phyloP scores from a whole-genome alignment of 1,140 invertebrate genomes.

The Drosophila setifemur region DNA sequence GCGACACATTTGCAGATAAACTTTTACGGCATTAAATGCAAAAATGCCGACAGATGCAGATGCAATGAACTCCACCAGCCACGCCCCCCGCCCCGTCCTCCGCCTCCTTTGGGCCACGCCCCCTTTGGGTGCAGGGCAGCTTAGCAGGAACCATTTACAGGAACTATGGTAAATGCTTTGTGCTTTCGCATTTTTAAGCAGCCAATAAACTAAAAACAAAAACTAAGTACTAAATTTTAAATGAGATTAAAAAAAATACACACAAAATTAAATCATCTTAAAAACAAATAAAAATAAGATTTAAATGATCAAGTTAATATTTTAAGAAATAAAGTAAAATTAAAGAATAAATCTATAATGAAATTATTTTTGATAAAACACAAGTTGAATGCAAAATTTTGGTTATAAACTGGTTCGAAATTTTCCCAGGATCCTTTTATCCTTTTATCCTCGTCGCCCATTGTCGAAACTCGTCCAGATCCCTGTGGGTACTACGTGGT shows the following conservation, averaged over 20 bases:
- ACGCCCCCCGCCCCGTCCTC: background rate
- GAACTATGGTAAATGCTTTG: background rate
- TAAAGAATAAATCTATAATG: too few relatives aligned
- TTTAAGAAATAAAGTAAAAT: too few relatives aligned
- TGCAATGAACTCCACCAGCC: conserved; percentile 10
- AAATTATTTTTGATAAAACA: too few relatives aligned
- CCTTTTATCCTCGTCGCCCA: conserved; percentile 4
- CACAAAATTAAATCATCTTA: too few relatives aligned
- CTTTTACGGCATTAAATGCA: conserved; percentile 46
- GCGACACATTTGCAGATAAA: conserved; percentile 48
- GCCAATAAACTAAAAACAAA: background rate
- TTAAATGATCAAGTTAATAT: background rate
- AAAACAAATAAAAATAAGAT: background rate
- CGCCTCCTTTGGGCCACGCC: background rate
- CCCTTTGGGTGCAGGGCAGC: background rate
- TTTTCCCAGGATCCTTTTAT: too few relatives aligned
- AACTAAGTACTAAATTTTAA: background rate
- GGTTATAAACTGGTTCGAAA: too few relatives aligned
- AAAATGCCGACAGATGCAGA: conserved; percentile 34
- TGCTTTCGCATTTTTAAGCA: background rate
- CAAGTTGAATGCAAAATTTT: too few relatives aligned
- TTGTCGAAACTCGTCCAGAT: background rate
- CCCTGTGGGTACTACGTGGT: conserved; percentile 7
- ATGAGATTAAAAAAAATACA: too few relatives aligned
- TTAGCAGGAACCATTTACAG: background rate